Percentiles rank a stretch among this genome's conserved stretches.
Evolutionary conservation across 2,113 vertebrate genomes (phyloP).

Genomic region (Vulpes ferrilata): DNA sequence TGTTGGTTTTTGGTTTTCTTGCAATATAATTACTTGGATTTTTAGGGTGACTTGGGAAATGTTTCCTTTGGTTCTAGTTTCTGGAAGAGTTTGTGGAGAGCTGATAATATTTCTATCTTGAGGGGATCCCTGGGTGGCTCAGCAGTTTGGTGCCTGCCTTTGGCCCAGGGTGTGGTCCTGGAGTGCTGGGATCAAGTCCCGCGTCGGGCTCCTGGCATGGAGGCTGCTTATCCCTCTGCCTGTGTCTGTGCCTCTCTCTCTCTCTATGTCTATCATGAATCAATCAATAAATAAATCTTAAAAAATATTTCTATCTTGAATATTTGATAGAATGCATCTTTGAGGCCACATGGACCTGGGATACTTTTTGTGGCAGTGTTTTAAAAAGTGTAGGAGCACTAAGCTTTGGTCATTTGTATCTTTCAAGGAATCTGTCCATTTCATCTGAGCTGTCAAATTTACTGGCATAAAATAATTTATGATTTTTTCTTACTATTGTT

Average conservation of each 20-base stretch:
- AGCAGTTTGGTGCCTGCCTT: too few species aligned
- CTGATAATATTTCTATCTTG: not conserved
- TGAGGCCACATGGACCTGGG: not conserved
- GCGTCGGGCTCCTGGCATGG: too few species aligned
- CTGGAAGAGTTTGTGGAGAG: not conserved
- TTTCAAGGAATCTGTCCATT: not conserved
- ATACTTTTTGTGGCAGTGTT: not conserved
- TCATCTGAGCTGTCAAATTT: not conserved
- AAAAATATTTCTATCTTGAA: not conserved
- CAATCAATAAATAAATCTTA: too few species aligned
- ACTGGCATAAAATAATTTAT: not conserved
- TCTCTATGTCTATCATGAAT: too few species aligned
- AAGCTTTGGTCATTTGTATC: not conserved
- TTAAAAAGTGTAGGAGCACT: not conserved
- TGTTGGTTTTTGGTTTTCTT: not conserved
- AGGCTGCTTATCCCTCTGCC: too few species aligned
- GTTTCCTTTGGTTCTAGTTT: not conserved
- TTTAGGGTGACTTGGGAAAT: not conserved
- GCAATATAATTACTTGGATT: not conserved
- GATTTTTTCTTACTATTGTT: not conserved
- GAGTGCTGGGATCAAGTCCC: too few species aligned
- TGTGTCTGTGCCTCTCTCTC: too few species aligned
- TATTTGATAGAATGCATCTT: not conserved
- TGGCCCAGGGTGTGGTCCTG: too few species aligned
- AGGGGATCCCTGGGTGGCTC: too few species aligned